These are phyloP conservation scores for Muntiacus reevesi DNA, from an alignment of 2,113 vertebrate genomes.

Conservation along the genomic window DNA sequence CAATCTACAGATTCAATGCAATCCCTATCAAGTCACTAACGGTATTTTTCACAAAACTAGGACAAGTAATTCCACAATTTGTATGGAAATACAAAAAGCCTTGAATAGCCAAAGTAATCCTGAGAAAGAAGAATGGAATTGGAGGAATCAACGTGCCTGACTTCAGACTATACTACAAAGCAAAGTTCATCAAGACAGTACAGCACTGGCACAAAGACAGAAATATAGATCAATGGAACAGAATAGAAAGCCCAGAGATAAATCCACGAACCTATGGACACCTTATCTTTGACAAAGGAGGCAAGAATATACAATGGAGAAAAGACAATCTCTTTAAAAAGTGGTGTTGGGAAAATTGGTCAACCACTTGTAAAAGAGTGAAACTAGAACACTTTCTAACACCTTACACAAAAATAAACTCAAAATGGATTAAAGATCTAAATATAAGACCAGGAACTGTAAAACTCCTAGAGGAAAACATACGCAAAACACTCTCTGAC, in stretches of 20 bases:
- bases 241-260: background rate
- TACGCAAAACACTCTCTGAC: background rate
- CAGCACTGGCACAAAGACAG: background rate
- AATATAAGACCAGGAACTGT: background rate
- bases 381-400: background rate
- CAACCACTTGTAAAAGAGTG: background rate
- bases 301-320: background rate
- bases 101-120: background rate
- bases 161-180: background rate
- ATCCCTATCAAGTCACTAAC: background rate
- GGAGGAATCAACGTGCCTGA: background rate
- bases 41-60: background rate
- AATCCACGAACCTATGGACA: fast-evolving
- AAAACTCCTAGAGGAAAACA: background rate
- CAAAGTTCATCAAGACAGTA: background rate
- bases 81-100: background rate
- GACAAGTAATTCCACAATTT: background rate
- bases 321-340: background rate
- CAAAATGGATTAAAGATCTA: background rate
- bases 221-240: background rate
- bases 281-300: background rate
- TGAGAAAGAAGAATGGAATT: background rate
- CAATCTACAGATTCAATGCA: background rate
- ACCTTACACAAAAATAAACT: background rate
- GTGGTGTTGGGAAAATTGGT: background rate